Percentiles rank a stretch among this genome's conserved stretches.
These are phyloP conservation scores for Sycophila texana DNA, from an alignment of 2,888 invertebrate genomes.

Conservation along the genomic window DNA sequence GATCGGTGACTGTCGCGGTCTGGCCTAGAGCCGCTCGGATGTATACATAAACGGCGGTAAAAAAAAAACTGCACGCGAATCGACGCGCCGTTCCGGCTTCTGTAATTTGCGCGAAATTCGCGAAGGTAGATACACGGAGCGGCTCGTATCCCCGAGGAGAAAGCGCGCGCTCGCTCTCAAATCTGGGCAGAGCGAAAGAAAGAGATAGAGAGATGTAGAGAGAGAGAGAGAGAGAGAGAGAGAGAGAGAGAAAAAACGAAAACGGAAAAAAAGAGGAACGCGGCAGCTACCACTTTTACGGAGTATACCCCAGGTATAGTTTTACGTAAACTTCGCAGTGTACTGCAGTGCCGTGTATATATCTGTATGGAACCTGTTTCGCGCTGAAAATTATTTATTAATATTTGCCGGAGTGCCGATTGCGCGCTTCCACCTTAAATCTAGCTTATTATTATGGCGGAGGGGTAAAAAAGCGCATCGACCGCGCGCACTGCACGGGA, in stretches of 20 bases:
- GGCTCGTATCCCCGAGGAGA: constrained; percentile 24
- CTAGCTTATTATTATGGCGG: constrained; percentile 20
- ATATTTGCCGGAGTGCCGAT: constrained; percentile 1
- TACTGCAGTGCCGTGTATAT: not conserved
- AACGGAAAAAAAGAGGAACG: constrained; percentile 25
- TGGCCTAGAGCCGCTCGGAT: not conserved
- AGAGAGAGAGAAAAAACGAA: not conserved
- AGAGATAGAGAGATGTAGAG: not conserved
- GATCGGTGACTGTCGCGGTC: not conserved
- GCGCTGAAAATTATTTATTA: constrained; percentile 45
- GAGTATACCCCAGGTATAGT: constrained; percentile 9
- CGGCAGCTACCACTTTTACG: constrained; percentile 31
- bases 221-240: not conserved
- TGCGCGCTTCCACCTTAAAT: not conserved
- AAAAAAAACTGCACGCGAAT: constrained; percentile 1
- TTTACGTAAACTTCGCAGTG: constrained; percentile 42
- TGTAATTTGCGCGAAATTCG: constrained; percentile 3
- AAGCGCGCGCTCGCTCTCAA: constrained; percentile 15
- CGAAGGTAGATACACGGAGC: not conserved
- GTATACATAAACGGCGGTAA: not conserved
- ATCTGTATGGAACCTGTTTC: constrained; percentile 35
- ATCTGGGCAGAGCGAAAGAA: not conserved
- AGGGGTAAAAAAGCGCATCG: constrained; percentile 1
- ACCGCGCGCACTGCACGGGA: not conserved
- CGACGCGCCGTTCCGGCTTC: not conserved